These are phyloP conservation scores for Anser cygnoides DNA, from an alignment of 2,113 vertebrate species.

Conservation along the genomic window DNA sequence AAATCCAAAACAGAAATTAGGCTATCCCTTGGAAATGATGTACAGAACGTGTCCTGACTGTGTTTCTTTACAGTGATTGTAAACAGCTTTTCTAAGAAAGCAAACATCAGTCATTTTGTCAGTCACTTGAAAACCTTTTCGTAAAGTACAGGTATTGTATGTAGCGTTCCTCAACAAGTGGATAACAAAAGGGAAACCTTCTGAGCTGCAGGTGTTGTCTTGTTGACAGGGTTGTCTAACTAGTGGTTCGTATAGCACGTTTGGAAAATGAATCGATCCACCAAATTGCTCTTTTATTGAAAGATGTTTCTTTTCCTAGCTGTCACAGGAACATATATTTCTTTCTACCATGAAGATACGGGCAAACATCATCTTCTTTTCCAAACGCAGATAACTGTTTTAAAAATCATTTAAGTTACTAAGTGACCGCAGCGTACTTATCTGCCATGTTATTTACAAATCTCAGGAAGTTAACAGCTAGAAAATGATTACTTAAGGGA, in stretches of 20 bases:
- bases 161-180: not conserved
- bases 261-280: not conserved
- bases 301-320: not conserved
- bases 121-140: not conserved
- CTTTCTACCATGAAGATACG: not conserved
- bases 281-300: not conserved
- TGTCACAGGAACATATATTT: not conserved
- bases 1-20: not conserved
- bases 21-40: not conserved
- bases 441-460: not conserved
- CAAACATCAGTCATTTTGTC: not conserved
- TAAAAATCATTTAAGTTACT: not conserved
- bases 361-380: not conserved
- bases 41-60: not conserved
- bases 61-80: not conserved
- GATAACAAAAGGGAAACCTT: constrained; percentile 30
- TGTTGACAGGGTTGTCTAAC: not conserved
- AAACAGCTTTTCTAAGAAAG: not conserved
- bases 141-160: not conserved
- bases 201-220: constrained; percentile 8
- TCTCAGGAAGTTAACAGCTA: constrained; percentile 21
- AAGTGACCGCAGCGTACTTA: not conserved
- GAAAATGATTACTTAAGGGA: constrained; percentile 33
- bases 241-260: not conserved
- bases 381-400: not conserved